phyloP scores from a whole-genome alignment of 2,113 vertebrate genomes.

The Amia ocellicauda region DNA sequence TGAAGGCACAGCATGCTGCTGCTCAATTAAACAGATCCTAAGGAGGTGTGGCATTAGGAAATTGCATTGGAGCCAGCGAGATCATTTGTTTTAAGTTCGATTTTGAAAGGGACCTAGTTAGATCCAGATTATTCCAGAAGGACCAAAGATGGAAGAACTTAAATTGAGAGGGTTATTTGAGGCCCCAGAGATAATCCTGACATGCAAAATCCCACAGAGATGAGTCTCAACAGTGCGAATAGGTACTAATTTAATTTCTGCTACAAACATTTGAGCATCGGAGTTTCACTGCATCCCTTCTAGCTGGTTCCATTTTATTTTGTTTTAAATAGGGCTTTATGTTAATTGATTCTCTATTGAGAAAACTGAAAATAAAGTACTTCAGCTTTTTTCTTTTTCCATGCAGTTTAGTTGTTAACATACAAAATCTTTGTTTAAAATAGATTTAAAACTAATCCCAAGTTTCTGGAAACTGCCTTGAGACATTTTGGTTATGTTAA shows the following conservation, averaged over 20 bases:
- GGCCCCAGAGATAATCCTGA: background rate
- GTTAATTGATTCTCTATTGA: slow-evolving; percentile 16
- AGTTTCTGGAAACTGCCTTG: slow-evolving; percentile 80
- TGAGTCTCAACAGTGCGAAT: slow-evolving; percentile 1
- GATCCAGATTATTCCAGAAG: slow-evolving; percentile 54
- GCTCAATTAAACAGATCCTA: slow-evolving; percentile 7
- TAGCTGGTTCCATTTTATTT: slow-evolving; percentile 62
- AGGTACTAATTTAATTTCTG: slow-evolving; percentile 16
- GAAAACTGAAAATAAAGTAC: slow-evolving; percentile 29
- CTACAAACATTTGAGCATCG: slow-evolving; percentile 76
- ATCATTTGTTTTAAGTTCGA: slow-evolving; percentile 37
- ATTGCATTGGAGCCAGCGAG: slow-evolving; percentile 16
- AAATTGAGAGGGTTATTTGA: background rate
- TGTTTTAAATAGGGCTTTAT: slow-evolving; percentile 49
- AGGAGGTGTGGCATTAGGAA: slow-evolving; percentile 16
- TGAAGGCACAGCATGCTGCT: slow-evolving; percentile 25
- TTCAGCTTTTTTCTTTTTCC: slow-evolving; percentile 32
- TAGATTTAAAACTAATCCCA: slow-evolving; percentile 75
- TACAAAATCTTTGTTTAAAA: slow-evolving; percentile 57
- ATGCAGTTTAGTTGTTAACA: slow-evolving; percentile 34
- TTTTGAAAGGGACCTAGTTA: slow-evolving; percentile 32
- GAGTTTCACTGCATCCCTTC: slow-evolving; percentile 69
- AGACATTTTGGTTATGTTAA: slow-evolving; percentile 81
- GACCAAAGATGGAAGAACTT: slow-evolving; percentile 83
- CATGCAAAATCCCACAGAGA: background rate